Evolutionary conservation across 1,140 invertebrate species (phyloP), one percentile per base, ranked within the genome.

Genomic region (Diabrotica undecimpunctata): DNA sequence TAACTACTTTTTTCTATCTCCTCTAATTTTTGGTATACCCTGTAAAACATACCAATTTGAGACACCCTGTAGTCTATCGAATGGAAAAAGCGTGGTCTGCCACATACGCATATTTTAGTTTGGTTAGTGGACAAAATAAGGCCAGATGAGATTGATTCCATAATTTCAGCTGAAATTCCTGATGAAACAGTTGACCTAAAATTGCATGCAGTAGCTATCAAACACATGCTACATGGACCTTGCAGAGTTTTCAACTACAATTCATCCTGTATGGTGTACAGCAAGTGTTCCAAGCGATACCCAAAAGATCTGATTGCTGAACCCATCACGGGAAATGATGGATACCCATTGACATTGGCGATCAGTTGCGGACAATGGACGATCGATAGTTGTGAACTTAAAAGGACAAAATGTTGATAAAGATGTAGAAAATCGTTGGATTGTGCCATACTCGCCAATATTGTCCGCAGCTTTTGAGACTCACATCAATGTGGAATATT

Each of bases 131-230:
- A 81, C 83, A 80, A 69, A 73, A 78, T 82, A 56, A 55, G 11
- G 0, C 72, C 78, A 35, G 70, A 79, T 63, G 51, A 78, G 64
- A 82, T 83, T 62, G 82, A 85, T 76, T 61, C 76, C 37, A 70
- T 83, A 9, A 82, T 85, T 70, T 83, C 83, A 68, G 67, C 82
- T 60, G 81, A 81, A 14, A 64, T 83, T 12, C 80, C 72, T 50
- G 74, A 54, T 54, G 12, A 0, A 25, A 8, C 12, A 9, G 37
- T 35, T 39, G 62, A 75, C 69, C 70, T 60, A 54, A 39, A 50
- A 51, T 61, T 81, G 10, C 74, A 73, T 72, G 71, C 75, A 10
- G 71, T 76, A 65, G 70, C 78, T 10, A 77, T 61, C 13, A 72
- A 53, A 58, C 74, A 76, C 59, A 81, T 81, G 80, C 79, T 83